Evolutionary conservation across 2,113 vertebrate genomes (phyloP), one percentile per base, ranked within the genome.

Genomic region (Ictidomys tridecemlineatus): DNA sequence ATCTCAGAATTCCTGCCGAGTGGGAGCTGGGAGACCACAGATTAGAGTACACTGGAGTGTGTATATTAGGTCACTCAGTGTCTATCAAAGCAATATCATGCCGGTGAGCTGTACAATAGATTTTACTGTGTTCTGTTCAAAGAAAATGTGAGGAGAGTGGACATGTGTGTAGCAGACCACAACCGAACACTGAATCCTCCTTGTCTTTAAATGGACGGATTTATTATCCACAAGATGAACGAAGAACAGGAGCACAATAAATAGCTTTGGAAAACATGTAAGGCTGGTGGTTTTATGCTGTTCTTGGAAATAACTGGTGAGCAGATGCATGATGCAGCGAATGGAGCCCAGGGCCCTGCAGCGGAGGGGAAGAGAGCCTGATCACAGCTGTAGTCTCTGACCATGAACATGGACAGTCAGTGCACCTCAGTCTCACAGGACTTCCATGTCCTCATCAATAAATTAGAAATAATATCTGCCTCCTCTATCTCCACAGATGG

Each of bases 1-100:
- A 98, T 98, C 97, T 98, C 98, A 98, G 98, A 98, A 98, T 98
- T 98, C 98, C 98, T 98, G 98, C 98, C 95, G 98, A 98, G 98
- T 98, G 97, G 98, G 98, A 98, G 98, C 98, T 98, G 98, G 98
- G 98, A 98, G 97, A 98, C 97, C 98, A 98, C 3, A 96, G 98
- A 98, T 98, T 98, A 98, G 98, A 98, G 98, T 98, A 98, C 98
- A 98, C 4, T 97, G 98, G 97, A 98, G 98, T 98, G 98, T 98
- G 97, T 97, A 93, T 98, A 97, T 98, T 98, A 98, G 99, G 99
- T 99, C 98, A 98, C 98, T 97, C 94, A 95, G 97, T 97, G 98
- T 98, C 98, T 98, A 98, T 98, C 98, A 99, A 98, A 99, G 98
- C 97, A 96, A 32, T 97, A 98, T 98, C 98, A 98, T 70, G 97